phyloP scores from a whole-genome alignment of 2,888 invertebrate genomes.

The Cantharis rufa region DNA sequence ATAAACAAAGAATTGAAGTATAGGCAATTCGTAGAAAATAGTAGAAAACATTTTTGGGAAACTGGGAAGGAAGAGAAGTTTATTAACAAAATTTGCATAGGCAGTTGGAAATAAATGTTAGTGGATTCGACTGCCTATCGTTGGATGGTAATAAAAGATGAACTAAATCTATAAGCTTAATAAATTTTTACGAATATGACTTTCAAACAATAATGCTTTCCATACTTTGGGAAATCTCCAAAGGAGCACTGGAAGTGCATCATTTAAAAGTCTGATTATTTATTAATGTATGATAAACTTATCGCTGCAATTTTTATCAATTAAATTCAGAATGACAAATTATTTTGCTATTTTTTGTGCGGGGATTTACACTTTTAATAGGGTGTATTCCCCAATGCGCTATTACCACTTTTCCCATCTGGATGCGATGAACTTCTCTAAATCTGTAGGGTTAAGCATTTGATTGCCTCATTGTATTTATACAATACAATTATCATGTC shows the following conservation, averaged over 20 bases:
- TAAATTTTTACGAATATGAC: background rate
- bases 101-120: background rate
- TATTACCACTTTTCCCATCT: slow-evolving; percentile 41
- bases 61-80: background rate
- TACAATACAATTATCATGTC: slow-evolving; percentile 42
- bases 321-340: slow-evolving; percentile 47
- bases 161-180: background rate
- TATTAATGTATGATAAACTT: slow-evolving; percentile 3
- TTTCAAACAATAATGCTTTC: background rate
- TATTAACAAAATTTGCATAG: background rate
- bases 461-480: slow-evolving; percentile 40
- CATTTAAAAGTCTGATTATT: background rate
- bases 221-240: background rate
- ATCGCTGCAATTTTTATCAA: slow-evolving; percentile 47
- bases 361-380: slow-evolving; percentile 49
- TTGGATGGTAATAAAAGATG: background rate
- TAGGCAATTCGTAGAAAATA: background rate
- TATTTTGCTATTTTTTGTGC: slow-evolving; percentile 45
- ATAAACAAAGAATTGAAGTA: background rate
- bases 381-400: slow-evolving; percentile 49
- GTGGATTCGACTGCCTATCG: background rate
- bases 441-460: slow-evolving; percentile 40
- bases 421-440: slow-evolving; percentile 39
- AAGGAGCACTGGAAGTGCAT: background rate
- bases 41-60: background rate